A percentile compares a stretch with the other conserved stretches of the same genome.
phyloP scores from a whole-genome alignment of 2,113 vertebrate species.

The Acrocephalus kingi region DNA sequence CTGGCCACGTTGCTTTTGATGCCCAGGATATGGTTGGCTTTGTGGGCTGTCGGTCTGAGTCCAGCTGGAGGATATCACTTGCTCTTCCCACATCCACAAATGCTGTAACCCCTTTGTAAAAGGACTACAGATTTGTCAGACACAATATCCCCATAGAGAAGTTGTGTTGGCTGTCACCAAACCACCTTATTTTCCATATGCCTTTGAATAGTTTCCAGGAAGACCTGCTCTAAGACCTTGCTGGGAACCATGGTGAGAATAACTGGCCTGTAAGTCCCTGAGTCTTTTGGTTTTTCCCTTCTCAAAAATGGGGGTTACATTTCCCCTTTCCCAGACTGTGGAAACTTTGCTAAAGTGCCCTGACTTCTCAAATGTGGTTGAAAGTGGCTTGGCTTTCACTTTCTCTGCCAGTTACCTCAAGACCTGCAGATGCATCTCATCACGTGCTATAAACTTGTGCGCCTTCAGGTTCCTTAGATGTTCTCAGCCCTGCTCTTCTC shows the following conservation, averaged over 20 bases:
- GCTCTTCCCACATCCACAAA: no score
- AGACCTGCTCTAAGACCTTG: neutral
- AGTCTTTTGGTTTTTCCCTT: neutral
- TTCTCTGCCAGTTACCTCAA: neutral
- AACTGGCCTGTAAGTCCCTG: neutral
- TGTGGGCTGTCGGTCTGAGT: neutral
- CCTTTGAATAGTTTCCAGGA: neutral
- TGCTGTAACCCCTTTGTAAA: neutral
- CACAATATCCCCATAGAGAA: rapidly evolving
- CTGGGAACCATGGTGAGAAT: neutral
- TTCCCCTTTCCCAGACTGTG: neutral
- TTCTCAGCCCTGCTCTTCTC: neutral
- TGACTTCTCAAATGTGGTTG: neutral
- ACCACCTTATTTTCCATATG: neutral
- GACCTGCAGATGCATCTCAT: neutral
- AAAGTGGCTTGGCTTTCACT: neutral
- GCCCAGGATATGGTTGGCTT: neutral
- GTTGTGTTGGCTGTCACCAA: neutral
- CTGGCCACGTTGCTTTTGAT: neutral
- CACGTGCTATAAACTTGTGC: neutral
- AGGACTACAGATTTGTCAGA: neutral
- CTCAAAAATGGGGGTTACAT: neutral
- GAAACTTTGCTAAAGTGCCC: neutral
- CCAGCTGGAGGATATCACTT: neutral
- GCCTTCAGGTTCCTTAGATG: neutral